Percentiles rank a stretch among this genome's conserved stretches.
These are phyloP conservation scores for Potorous gilbertii DNA, from an alignment of 2,797 vertebrate genomes.

Conservation along the genomic window DNA sequence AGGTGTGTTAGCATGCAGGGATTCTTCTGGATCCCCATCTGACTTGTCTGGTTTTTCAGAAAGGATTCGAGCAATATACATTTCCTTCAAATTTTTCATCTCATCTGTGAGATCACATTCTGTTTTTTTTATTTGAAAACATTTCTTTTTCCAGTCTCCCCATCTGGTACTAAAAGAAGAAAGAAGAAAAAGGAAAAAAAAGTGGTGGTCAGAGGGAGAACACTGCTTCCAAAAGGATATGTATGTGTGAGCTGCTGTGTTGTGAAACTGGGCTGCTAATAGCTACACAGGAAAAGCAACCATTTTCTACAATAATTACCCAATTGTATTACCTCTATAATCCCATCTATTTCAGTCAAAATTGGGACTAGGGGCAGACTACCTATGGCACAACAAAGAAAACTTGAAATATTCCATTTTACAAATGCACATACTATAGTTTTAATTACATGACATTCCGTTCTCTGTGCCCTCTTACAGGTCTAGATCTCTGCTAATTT, in stretches of 20 bases:
- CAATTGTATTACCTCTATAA: neutral
- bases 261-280: neutral
- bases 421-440: neutral
- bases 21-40: constrained; percentile 74
- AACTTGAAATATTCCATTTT: neutral
- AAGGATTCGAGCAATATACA: constrained; percentile 88
- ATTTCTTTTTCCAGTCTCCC: constrained; percentile 83
- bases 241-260: neutral
- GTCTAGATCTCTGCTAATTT: neutral
- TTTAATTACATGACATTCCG: neutral
- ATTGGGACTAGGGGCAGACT: neutral
- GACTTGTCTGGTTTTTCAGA: constrained; percentile 68
- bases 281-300: neutral
- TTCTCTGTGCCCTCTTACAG: neutral
- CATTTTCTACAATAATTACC: neutral
- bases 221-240: neutral
- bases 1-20: constrained; percentile 80
- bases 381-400: neutral
- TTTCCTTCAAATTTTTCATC: constrained; percentile 80
- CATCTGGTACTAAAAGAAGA: constrained; percentile 79
- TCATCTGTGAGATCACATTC: constrained; percentile 90
- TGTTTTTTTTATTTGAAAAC: constrained; percentile 81
- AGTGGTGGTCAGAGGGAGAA: neutral
- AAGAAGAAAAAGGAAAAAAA: constrained; percentile 12
- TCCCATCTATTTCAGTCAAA: neutral